These are phyloP conservation scores for Bactericera cockerelli DNA, from an alignment of 1,140 invertebrate species.

Conservation along the genomic window DNA sequence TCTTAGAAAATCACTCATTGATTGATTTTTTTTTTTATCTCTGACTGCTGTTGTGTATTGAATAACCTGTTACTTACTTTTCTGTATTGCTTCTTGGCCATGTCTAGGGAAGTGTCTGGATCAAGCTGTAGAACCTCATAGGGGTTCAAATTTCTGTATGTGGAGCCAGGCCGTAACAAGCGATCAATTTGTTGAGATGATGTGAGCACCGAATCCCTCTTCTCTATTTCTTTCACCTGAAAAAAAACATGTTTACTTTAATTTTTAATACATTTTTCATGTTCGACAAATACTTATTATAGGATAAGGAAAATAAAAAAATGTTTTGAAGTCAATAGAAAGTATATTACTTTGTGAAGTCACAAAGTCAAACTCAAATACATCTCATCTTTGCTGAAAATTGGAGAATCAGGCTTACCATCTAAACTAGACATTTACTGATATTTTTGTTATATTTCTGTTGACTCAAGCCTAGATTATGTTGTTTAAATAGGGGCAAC, in stretches of 20 bases:
- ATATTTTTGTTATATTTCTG: too few relatives aligned
- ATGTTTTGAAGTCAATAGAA: not conserved
- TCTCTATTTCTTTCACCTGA: constrained; percentile 90
- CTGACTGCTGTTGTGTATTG: too few relatives aligned
- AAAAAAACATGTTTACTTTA: not conserved
- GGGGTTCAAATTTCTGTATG: constrained; percentile 92
- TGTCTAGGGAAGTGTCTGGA: constrained; percentile 69
- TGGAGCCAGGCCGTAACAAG: constrained; percentile 78
- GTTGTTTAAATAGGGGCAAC: too few relatives aligned
- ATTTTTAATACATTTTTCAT: not conserved
- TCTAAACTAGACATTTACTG: too few relatives aligned
- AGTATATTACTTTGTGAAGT: not conserved
- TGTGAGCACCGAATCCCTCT: constrained; percentile 76
- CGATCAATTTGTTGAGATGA: constrained; percentile 90
- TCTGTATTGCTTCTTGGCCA: constrained; percentile 93
- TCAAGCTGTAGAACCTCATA: constrained; percentile 93
- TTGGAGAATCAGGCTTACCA: not conserved
- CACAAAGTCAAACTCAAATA: not conserved
- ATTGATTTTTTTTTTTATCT: too few relatives aligned
- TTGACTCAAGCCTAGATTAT: too few relatives aligned
- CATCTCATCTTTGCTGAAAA: not conserved
- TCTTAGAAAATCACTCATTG: too few relatives aligned
- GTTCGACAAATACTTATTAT: not conserved
- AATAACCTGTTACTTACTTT: too few relatives aligned
- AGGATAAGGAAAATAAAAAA: not conserved